phyloP scores from a whole-genome alignment of 53 echinoderm and acorn worm genomes.

The Luidia sarsii region DNA sequence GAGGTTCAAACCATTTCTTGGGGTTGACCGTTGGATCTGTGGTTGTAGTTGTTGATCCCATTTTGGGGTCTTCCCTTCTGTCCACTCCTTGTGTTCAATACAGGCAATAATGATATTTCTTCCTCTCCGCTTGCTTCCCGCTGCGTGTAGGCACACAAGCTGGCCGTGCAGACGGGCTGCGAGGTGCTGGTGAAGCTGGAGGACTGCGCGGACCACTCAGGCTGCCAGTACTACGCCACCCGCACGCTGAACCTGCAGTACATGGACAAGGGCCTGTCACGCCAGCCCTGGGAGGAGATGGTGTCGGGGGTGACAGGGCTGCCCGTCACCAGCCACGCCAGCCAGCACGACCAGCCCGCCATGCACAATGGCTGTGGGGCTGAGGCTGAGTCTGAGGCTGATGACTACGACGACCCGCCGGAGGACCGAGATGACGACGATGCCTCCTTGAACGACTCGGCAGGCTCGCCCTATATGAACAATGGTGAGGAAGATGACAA shows the following conservation, averaged over 20 bases:
- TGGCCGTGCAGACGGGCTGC: constrained; percentile 57
- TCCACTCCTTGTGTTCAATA: neutral
- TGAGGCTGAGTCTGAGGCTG: constrained; percentile 9
- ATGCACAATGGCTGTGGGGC: constrained; percentile 21
- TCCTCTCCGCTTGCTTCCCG: neutral
- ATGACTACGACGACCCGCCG: neutral
- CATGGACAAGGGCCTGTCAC: constrained; percentile 37
- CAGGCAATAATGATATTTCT: neutral
- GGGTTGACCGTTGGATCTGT: too few relatives aligned
- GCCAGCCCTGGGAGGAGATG: constrained; percentile 41
- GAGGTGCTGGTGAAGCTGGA: constrained; percentile 49
- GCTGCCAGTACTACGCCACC: constrained; percentile 60
- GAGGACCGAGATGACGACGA: neutral
- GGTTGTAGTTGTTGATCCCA: too few relatives aligned
- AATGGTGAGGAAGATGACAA: neutral
- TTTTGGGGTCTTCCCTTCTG: neutral
- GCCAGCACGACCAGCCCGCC: constrained; percentile 9
- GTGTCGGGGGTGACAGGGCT: constrained; percentile 58
- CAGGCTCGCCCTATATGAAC: neutral
- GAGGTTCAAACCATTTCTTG: too few relatives aligned
- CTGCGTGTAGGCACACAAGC: constrained; percentile 48
- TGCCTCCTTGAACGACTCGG: neutral
- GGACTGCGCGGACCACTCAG: constrained; percentile 28
- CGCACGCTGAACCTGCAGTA: constrained; percentile 47
- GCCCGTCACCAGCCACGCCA: constrained; percentile 20